phyloP scores from a whole-genome alignment of 2,888 invertebrate species.

The Caenorhabditis macrosperma region DNA sequence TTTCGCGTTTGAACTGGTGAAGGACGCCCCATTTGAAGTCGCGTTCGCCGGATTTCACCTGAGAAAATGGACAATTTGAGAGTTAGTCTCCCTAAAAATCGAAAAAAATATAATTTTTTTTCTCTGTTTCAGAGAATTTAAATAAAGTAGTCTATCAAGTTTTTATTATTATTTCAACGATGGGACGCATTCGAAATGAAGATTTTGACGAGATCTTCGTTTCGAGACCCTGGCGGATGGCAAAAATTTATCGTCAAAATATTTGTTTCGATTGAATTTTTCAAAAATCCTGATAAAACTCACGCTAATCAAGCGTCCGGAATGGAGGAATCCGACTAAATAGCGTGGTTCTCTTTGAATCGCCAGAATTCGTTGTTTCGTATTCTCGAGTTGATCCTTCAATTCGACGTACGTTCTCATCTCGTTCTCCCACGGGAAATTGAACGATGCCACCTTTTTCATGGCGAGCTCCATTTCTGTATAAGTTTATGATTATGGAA shows the following conservation, averaged over 20 bases:
- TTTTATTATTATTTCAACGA: no score
- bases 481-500: no score
- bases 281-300: slow-evolving; percentile 30
- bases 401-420: slow-evolving; percentile 38
- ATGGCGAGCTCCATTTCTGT: slow-evolving; percentile 11
- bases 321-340: slow-evolving; percentile 93
- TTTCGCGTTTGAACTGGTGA: slow-evolving; percentile 82
- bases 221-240: no score
- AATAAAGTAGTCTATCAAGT: no score
- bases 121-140: no score
- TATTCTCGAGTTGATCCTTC: slow-evolving; percentile 60
- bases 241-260: no score
- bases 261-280: no score
- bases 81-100: no score
- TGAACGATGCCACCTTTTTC: slow-evolving; percentile 16
- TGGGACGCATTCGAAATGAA: no score
- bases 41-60: slow-evolving; percentile 81
- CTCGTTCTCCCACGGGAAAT: slow-evolving; percentile 52
- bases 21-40: slow-evolving; percentile 98
- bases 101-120: not conserved
- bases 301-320: slow-evolving; percentile 93
- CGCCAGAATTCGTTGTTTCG: slow-evolving; percentile 85
- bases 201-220: no score
- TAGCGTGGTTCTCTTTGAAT: slow-evolving; percentile 91
- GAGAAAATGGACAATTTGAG: slow-evolving; percentile 5